Evolutionary conservation across 2,888 invertebrate species (phyloP), one percentile per base, ranked within the genome.

Genomic region (Metallyticus violacea): DNA sequence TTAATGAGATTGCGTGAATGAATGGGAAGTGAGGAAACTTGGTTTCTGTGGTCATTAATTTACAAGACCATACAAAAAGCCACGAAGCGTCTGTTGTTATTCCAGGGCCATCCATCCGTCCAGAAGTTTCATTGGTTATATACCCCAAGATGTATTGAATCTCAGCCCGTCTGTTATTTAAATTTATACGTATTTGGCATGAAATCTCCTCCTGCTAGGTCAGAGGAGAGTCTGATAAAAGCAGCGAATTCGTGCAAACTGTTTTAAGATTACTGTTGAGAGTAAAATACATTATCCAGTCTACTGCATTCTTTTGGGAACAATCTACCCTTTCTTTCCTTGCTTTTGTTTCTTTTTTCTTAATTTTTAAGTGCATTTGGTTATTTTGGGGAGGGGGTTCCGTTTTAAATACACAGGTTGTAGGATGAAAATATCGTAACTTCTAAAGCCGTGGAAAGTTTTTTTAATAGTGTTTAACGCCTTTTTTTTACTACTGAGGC

Each of bases 1-100:
- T 82, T 82, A 82, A 82, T 82, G 82, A 6, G 82, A 82, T 62
- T 76, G 40, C 76, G 82, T 40, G 27, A 76, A 76, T 81, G 81
- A 81, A 81, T 81, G 62, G 26, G 82, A 62, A 27, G 82, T 82
- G 82, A 22, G 82, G 76, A 82, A 82, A 82, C 82, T 62, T 76
- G 82, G 82, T 40, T 82, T 26, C 82, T 40, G 40, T 82, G 76
- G 82, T 82, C 82, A 82, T 82, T 82, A 82, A 82, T 82, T 82
- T 82, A 62, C 82, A 76, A 82, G 26, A 28, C 80, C 80, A 80
- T 80, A 27, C 80, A 80, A 80, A 80, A 80, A 80, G 82, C 82
- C 82, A 28, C 81, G 40, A 15, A 62, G 40, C 40, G 40, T 62
- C 40, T 62, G 40, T 62, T 62, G 40, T 62, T 62, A 62, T 62